These are phyloP conservation scores for Hapalemur alaotrensis DNA, from an alignment of 2,797 vertebrate species.

Conservation along the genomic window DNA sequence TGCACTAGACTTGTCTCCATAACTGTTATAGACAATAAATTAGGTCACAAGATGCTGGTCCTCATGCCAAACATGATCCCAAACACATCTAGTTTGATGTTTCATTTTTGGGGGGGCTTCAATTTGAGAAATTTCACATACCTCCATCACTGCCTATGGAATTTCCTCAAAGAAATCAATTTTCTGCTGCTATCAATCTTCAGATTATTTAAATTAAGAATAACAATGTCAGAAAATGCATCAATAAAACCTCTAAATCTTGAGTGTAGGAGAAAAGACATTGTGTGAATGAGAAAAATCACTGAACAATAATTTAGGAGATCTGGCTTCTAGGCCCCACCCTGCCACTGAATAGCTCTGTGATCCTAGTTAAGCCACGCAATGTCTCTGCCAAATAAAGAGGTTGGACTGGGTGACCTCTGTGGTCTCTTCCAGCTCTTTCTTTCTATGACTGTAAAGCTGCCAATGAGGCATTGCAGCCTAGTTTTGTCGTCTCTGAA, in stretches of 20 bases:
- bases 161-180: constrained; percentile 35
- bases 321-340: neutral
- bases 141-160: neutral
- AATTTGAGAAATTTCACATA: constrained; percentile 1
- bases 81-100: neutral
- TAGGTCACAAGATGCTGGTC: neutral
- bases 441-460: constrained; percentile 21
- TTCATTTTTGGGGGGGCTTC: neutral
- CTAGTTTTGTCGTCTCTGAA: neutral
- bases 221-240: neutral
- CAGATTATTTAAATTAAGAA: constrained; percentile 4
- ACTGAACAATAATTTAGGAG: neutral
- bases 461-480: neutral
- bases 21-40: neutral
- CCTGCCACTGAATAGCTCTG: neutral
- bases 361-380: neutral
- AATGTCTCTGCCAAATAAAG: neutral
- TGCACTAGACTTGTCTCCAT: neutral
- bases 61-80: neutral
- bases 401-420: neutral
- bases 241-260: constrained; percentile 10
- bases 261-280: constrained; percentile 20
- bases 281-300: neutral
- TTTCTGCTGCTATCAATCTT: neutral
- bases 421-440: neutral